Conservation (phyloP, 2,797 vertebrate species). For the Melopsittacus undulatus region DNA sequence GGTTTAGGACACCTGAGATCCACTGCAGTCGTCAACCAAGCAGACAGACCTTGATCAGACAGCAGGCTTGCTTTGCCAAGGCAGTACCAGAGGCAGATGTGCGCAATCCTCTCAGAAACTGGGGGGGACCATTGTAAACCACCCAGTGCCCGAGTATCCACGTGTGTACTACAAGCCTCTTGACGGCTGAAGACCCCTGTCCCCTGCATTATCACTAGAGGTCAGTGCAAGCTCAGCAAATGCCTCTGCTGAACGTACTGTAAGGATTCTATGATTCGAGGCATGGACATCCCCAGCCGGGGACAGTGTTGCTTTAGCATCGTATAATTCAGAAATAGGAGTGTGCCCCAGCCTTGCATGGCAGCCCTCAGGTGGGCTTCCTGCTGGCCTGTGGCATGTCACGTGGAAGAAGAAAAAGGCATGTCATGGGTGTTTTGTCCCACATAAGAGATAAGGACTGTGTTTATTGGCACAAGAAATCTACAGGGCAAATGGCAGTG, state of each 20-base stretch:
- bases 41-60: neutral
- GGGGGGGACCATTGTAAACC: neutral
- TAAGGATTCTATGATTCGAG: neutral
- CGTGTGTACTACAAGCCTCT: neutral
- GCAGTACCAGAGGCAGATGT: neutral
- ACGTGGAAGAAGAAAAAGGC: neutral
- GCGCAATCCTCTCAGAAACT: neutral
- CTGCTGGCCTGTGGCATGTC: neutral
- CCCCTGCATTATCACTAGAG: slow-evolving; percentile 72
- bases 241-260: neutral
- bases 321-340: neutral
- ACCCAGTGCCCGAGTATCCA: rapidly evolving
- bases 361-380: neutral
- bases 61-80: neutral
- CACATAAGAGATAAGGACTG: neutral
- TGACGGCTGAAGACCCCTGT: neutral
- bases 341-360: rapidly evolving
- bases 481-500: neutral
- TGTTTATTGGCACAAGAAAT: neutral
- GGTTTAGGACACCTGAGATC: neutral
- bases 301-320: neutral
- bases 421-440: neutral
- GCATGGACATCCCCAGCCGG: too few relatives aligned
- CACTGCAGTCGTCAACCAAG: neutral
- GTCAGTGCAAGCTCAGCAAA: slow-evolving; percentile 71